Evolutionary conservation across 2,888 invertebrate species (phyloP).

Genomic region (Rambutsinella grinnellia): DNA sequence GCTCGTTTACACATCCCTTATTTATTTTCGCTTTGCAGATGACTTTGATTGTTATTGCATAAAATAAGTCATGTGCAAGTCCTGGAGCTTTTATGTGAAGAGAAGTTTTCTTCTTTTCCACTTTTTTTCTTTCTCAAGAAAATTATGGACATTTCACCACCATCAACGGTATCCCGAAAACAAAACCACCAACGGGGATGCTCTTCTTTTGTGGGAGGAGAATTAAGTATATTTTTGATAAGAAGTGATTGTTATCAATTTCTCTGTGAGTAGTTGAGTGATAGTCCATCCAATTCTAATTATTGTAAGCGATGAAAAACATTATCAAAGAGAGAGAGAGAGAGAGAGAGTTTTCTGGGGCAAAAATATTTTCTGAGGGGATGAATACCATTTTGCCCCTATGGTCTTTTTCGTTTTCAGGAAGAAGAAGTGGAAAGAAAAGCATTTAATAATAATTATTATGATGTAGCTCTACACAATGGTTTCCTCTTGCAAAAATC

Average conservation of each 20-base stretch:
- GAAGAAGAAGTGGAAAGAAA: no score
- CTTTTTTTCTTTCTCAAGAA: no score
- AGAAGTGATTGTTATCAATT: background rate
- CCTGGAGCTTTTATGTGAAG: background rate
- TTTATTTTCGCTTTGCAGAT: slow-evolving; percentile 48
- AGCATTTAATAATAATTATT: background rate
- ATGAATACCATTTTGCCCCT: background rate
- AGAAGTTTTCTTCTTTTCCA: no score
- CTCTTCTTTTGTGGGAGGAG: slow-evolving; percentile 2
- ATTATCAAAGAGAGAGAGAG: background rate
- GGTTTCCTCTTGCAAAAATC: no score
- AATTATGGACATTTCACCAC: slow-evolving; percentile 14
- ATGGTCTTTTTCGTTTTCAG: background rate
- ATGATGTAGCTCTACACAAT: no score
- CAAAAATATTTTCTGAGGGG: background rate
- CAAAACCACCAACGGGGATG: background rate
- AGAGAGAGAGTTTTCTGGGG: background rate
- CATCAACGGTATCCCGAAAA: background rate
- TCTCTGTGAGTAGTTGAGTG: background rate
- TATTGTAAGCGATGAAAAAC: background rate
- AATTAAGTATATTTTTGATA: no score
- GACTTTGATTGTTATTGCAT: slow-evolving; percentile 43
- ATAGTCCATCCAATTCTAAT: background rate
- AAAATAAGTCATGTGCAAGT: background rate
- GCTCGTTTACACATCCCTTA: no score